These are phyloP conservation scores for Enoplosus armatus DNA, from an alignment of 2,797 vertebrate species.

Conservation along the genomic window DNA sequence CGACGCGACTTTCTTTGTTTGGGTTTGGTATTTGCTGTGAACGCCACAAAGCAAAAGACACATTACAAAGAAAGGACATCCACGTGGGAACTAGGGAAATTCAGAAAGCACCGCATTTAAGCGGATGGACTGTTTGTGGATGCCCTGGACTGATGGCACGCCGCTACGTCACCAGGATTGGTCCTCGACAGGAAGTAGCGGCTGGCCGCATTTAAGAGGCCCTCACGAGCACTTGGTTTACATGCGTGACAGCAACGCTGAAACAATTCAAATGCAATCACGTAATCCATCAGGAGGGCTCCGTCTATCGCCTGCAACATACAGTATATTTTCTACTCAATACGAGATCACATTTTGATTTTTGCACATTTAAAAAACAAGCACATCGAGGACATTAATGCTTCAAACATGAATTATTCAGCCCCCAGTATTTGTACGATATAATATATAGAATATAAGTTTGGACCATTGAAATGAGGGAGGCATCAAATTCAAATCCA, in stretches of 20 bases:
- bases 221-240: background rate
- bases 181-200: background rate
- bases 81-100: too few relatives aligned
- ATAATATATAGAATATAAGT: background rate
- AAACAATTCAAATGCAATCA: too few relatives aligned
- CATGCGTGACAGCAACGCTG: background rate
- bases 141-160: background rate
- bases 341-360: background rate
- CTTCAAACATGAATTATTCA: background rate
- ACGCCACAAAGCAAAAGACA: background rate
- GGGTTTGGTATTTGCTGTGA: background rate
- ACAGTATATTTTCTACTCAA: background rate
- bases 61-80: background rate
- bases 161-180: background rate
- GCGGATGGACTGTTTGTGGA: background rate
- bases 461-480: slow-evolving; percentile 13
- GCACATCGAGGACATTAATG: background rate
- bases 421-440: background rate
- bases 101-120: background rate
- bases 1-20: background rate
- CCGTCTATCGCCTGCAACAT: background rate
- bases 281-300: background rate
- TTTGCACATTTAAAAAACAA: too few relatives aligned
- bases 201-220: background rate
- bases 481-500: background rate